Base-by-base conservation (phyloP, 2,113 vertebrate genomes). In the Sinosuthora webbiana region DNA sequence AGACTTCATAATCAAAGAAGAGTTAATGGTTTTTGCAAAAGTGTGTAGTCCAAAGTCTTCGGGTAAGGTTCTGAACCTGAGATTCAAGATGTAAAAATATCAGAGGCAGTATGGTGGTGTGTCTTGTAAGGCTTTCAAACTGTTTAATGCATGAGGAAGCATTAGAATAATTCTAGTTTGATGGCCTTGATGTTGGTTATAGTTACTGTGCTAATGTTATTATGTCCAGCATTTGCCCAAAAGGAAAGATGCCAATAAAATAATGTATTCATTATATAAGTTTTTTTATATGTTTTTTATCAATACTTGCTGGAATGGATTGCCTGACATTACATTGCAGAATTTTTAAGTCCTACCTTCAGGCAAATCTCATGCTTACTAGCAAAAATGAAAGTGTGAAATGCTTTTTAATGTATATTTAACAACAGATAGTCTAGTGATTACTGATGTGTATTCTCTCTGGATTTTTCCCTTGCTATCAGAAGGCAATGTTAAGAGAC, bases 381-480 rank as follows among this genome's bases (percentile, higher is more conserved):
- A 98, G 98, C 97, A 98, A 98, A 99, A 99, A 99, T 99, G 99
- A 98, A 99, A 99, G 99, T 98, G 97, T 98, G 98, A 99, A 99
- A 99, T 99, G 98, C 99, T 99, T 99, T 99, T 99, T 99, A 99
- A 99, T 99, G 99, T 99, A 99, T 99, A 99, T 99, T 99, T 99
- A 99, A 99, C 98, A 99, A 98, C 98, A 98, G 98, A 99, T 98
- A 98, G 98, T 98, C 98, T 98, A 97, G 98, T 98, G 98, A 99
- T 98, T 98, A 98, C 98, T 99, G 98, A 99, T 99, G 99, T 98
- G 98, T 98, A 98, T 98, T 99, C 99, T 99, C 98, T 97, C 95
- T 98, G 98, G 98, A 98, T 50, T 95, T 96, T 94, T 90, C 84
- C 68, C 89, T 96, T 97, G 89, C 97, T 97, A 97, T 97, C 95